Evolutionary conservation across 1,140 invertebrate species (phyloP).

Genomic region (Brachystomella parvula): DNA sequence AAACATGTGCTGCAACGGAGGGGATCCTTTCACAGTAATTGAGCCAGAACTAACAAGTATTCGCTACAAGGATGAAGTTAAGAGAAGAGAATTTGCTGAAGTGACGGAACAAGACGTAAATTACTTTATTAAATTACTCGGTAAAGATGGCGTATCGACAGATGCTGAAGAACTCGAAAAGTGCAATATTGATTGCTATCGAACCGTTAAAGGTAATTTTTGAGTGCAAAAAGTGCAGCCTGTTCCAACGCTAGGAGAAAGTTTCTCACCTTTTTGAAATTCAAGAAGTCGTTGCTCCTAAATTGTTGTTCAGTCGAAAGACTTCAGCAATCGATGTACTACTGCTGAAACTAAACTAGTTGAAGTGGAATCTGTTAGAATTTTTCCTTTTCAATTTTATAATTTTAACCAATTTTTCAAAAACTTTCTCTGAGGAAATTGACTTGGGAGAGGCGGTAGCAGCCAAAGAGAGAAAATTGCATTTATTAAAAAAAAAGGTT

Average conservation of each 20-base stretch:
- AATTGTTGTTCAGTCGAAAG: no score
- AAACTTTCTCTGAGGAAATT: background rate
- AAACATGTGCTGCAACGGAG: no score
- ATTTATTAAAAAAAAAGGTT: background rate
- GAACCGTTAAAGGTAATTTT: conserved; percentile 69
- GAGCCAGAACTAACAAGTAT: background rate
- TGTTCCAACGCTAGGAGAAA: background rate
- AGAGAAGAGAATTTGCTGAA: conserved; percentile 42
- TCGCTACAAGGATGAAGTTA: conserved; percentile 8
- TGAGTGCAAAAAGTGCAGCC: background rate
- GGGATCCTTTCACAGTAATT: no score
- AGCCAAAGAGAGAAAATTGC: background rate
- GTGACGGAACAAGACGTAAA: conserved; percentile 54
- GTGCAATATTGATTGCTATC: conserved; percentile 89
- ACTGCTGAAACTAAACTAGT: no score
- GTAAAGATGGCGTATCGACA: conserved; percentile 59
- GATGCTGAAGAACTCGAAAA: conserved; percentile 62
- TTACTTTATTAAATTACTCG: conserved; percentile 65
- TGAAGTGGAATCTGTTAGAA: no score
- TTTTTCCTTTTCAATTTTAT: no score
- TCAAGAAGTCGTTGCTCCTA: no score
- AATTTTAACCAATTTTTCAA: conserved; percentile 9
- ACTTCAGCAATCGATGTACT: no score
- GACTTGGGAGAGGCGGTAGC: no score
- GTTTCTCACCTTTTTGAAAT: no score